These are phyloP conservation scores for Rhynchomys soricoides DNA, from an alignment of 2,113 vertebrate species.

Conservation along the genomic window DNA sequence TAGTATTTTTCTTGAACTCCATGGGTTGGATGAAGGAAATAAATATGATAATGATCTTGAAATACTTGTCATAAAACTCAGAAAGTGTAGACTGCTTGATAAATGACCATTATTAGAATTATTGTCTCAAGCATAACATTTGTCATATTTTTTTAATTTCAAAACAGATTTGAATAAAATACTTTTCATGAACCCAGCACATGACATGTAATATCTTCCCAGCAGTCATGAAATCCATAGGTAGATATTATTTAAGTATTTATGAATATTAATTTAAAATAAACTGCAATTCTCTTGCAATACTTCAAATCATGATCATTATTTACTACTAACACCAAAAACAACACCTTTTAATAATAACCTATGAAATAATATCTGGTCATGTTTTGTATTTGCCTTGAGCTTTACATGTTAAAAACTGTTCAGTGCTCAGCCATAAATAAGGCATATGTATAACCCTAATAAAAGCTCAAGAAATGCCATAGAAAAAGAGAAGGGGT, in stretches of 20 bases:
- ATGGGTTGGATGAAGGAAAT: background rate
- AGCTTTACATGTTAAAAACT: background rate
- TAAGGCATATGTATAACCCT: too few relatives aligned
- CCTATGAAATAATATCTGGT: background rate
- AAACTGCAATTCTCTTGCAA: background rate
- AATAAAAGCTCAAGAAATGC: background rate
- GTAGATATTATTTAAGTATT: background rate
- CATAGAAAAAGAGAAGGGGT: background rate
- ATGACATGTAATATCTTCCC: background rate
- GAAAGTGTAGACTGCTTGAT: background rate
- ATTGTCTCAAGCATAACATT: constrained; percentile 35
- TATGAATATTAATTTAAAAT: constrained; percentile 5
- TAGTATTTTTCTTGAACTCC: background rate
- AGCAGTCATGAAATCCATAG: background rate
- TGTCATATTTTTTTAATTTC: background rate
- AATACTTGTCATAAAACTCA: constrained; percentile 21
- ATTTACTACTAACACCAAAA: background rate
- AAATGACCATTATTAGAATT: constrained; percentile 37
- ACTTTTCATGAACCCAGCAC: background rate
- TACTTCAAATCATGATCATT: background rate
- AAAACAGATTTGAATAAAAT: background rate
- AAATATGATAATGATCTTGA: background rate
- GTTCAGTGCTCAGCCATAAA: background rate
- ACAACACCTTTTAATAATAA: background rate
- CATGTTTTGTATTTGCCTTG: background rate